Evolutionary conservation across 1,140 invertebrate genomes (phyloP), one percentile per base, ranked within the genome.

Genomic region (Nymphalis io): DNA sequence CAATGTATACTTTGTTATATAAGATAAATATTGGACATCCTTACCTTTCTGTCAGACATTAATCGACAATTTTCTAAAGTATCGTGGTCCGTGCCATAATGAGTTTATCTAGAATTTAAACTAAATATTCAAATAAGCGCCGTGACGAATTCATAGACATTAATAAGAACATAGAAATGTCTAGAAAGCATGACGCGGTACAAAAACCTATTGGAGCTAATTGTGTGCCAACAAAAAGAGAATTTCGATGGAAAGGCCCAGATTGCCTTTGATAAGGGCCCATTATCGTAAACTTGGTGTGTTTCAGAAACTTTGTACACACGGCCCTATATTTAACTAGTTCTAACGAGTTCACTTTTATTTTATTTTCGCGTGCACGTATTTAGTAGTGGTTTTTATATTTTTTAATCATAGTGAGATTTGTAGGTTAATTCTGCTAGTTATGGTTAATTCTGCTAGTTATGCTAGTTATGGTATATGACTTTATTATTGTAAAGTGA

Each of bases 201-300:
- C 72, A 85, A 84, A 88, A 84, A 87, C 77, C 80, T 83, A 85
- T 85, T 80, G 82, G 64, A 85, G 73, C 78, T 89, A 87, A 89
- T 89, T 86, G 85, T 86, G 85, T 82, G 83, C 83, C 82, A 83
- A 86, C 80, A 78, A 83, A 87, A 85, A 85, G 81, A 87, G 83
- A 86, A 83, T 83, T 87, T 82, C 80, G 78, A 78, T 76, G 72
- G 76, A 81, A 82, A 79, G 59, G 74, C 77, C 57, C 66, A 80
- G 83, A 85, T 88, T 76, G 73, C 70, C 75, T 53, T 68, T 70
- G 85, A 88, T 87, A 89, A 87, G 78, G 46, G 73, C 63, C 80
- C 79, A 87, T 85, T 88, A 89, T 78, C 78, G 83, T 83, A 81
- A 84, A 87, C 81, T 84, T 80, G 70, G 80, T 82, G 79, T 46